Base-by-base conservation (phyloP, 2,888 invertebrate genomes). In the Chloroclysta siterata region DNA sequence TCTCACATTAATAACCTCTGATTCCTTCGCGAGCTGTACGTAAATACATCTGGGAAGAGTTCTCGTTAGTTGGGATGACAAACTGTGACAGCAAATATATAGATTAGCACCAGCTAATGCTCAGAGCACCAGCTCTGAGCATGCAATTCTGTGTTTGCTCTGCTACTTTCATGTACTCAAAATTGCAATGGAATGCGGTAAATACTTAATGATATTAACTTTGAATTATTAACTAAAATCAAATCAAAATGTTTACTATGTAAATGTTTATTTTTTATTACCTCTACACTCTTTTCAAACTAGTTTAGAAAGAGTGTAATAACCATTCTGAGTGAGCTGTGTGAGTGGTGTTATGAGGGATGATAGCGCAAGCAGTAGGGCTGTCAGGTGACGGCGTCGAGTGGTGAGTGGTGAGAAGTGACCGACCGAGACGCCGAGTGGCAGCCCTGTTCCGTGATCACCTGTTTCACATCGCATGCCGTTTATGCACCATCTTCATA, bases 1-100 rank as follows among this genome's bases (percentile, higher is more conserved):
- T 53, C 17, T 60, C 42, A 39, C 51, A 46, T 64, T 53, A 55
- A 60, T 56, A 53, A 56, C 41, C 28, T 15, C 39, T 46, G 22
- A 54, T 48, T 48, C 33, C 52, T 6, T 6, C 41, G 8, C 22
- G 17, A 52, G 36, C 46, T 6, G 22, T 33, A 51, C 46, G 28
- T 36, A 52, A 29, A 44, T 58, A 44, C 33, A 44, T 41, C 44
- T 3, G 33, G 29, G 48, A 39, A 33, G n/a, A 33, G 14, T 2
- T 51, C 36, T 52, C 52, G 39, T 52, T 39, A 17, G 52, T 41
- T 5, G 15, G 7, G 52, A 39, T 52, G 52, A 52, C 52, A 22
- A 52, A 39, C 39, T 39, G 39, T 13, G 17, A 11, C 22, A 22
- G 29, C 29, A 3, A n/a, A n/a, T n/a, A n/a, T n/a, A n/a, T n/a